Evolutionary conservation across 2,888 invertebrate species (phyloP), one percentile per base, ranked within the genome.

Genomic region (Melolontha melolontha): DNA sequence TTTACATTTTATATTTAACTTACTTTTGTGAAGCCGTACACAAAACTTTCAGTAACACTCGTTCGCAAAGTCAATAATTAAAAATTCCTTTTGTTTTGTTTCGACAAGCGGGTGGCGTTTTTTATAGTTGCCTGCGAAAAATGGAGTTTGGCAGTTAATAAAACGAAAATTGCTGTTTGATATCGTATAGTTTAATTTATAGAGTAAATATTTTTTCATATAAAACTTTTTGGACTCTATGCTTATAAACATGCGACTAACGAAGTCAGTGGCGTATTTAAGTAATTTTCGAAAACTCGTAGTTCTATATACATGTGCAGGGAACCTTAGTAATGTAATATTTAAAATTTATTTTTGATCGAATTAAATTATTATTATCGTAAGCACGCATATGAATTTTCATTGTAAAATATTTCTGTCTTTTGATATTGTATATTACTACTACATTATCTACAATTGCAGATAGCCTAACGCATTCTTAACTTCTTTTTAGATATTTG

Each of bases 131-230:
- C 47, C 16, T 47, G 59, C 47, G 47, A 62, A 62, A 62, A 62
- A 62, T 59, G 59, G 12, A 62, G 34, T 62, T 29, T 62, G 59
- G 59, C 59, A 62, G 59, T 62, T 49, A 62, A 62, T 62, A 62
- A 62, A 62, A 62, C 47, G 59, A 44, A 59, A 54, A 17, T 40
- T 40, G 41, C 16, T 40, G 54, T 54, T 54, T 54, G 54, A 54
- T 54, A 54, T 54, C 14, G 54, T 54, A 17, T 40, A 40, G 17
- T 39, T 54, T 54, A 40, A 8, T 39, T 54, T 40, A 54, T 16
- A 54, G 54, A 11, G 17, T 54, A 54, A 54, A 54, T 40, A 54
- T 14, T 41, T 40, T 54, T 34, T 34, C 40, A 17, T 54, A 22
- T 54, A 54, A 54, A 54, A 17, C 17, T n/a, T 54, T 29, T 40